Conservation (phyloP, 2,113 vertebrate species). For the Festucalex cinctus region DNA sequence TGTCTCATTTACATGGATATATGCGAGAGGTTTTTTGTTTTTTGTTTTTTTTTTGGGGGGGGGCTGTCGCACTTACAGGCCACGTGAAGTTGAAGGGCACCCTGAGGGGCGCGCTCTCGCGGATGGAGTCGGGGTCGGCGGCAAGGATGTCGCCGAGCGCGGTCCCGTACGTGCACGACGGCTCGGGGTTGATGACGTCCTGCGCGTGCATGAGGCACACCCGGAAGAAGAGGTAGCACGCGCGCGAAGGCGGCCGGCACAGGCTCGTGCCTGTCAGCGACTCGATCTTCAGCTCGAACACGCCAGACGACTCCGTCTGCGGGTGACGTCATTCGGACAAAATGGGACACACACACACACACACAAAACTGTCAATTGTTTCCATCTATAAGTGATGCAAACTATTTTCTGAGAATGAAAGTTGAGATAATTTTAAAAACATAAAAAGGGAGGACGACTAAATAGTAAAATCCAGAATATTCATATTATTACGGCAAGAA, state of each 20-base stretch:
- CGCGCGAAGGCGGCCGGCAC: slow-evolving; percentile 44
- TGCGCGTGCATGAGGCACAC: slow-evolving; percentile 83
- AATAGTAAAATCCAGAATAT: too few relatives aligned
- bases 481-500: too few relatives aligned
- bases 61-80: slow-evolving; percentile 77
- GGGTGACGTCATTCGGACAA: neutral
- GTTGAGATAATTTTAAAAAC: too few relatives aligned
- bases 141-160: slow-evolving; percentile 68
- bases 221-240: slow-evolving; percentile 83
- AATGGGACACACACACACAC: too few relatives aligned
- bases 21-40: too few relatives aligned
- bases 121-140: slow-evolving; percentile 63
- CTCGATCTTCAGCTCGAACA: slow-evolving; percentile 85
- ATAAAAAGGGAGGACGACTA: too few relatives aligned
- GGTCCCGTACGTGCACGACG: slow-evolving; percentile 80
- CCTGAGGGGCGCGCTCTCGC: slow-evolving; percentile 67
- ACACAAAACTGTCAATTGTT: too few relatives aligned
- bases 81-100: slow-evolving; percentile 82
- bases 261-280: slow-evolving; percentile 72
- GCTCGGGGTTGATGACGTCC: slow-evolving; percentile 72
- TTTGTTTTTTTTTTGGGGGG: too few relatives aligned
- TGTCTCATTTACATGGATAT: neutral
- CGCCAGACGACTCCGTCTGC: slow-evolving; percentile 73
- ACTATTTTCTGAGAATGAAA: too few relatives aligned
- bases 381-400: too few relatives aligned